A percentile compares a stretch with the other conserved stretches of the same genome.
Evolutionary conservation across 2,888 invertebrate species (phyloP).

Genomic region (Orchesella flavescens): DNA sequence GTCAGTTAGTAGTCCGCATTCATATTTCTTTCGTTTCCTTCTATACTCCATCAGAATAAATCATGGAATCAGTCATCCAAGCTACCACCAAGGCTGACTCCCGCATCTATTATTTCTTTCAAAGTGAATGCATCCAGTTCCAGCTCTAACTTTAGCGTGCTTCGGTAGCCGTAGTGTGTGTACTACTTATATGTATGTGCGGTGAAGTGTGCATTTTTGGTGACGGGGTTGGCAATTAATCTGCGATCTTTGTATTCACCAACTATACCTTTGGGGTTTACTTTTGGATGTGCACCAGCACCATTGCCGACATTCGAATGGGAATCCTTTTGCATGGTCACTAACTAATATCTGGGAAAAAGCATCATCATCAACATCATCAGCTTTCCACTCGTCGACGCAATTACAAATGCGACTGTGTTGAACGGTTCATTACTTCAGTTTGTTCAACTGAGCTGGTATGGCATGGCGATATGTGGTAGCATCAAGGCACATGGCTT

Average conservation of each 20-base stretch:
- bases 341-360: too few relatives aligned
- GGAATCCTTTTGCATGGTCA: not conserved
- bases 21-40: conserved; percentile 29
- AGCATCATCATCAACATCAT: too few relatives aligned
- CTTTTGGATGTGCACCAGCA: not conserved
- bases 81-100: conserved; percentile 32
- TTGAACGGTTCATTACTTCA: not conserved
- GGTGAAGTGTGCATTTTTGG: conserved; percentile 16
- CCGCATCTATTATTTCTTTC: conserved; percentile 43
- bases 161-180: not conserved
- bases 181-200: not conserved
- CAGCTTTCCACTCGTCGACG: too few relatives aligned
- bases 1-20: conserved; percentile 21
- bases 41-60: conserved; percentile 50
- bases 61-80: conserved; percentile 53
- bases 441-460: not conserved
- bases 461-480: too few relatives aligned
- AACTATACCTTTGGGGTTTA: conserved; percentile 53
- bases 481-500: too few relatives aligned
- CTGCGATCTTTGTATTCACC: conserved; percentile 52
- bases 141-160: not conserved
- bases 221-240: conserved; percentile 52
- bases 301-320: not conserved
- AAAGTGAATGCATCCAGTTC: not conserved
- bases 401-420: not conserved